These are phyloP conservation scores for Oreochromis grahami DNA, from an alignment of 2,797 vertebrate genomes.

Conservation along the genomic window DNA sequence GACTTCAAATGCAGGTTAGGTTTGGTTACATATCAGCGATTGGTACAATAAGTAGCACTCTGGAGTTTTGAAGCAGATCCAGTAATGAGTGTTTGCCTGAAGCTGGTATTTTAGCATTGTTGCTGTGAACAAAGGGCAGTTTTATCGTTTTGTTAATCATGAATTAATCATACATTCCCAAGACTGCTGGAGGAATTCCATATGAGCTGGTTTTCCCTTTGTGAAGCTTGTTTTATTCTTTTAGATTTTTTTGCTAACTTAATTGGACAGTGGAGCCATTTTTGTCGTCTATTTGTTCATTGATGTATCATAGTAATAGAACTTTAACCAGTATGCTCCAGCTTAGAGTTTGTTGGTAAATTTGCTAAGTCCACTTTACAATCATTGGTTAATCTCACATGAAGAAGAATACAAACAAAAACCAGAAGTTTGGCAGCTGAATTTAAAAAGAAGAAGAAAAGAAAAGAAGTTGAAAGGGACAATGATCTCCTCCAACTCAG, in stretches of 20 bases:
- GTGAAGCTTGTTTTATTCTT: neutral
- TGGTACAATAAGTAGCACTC: neutral
- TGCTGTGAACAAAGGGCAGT: neutral
- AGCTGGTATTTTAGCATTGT: neutral
- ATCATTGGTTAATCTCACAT: neutral
- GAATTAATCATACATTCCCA: neutral
- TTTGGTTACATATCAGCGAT: neutral
- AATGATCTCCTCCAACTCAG: neutral
- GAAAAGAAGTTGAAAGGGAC: neutral
- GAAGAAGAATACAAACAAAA: neutral
- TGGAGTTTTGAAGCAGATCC: neutral
- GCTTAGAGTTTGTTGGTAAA: neutral
- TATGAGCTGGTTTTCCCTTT: neutral
- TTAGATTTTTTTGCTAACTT: neutral
- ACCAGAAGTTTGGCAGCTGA: neutral
- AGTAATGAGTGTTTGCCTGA: neutral
- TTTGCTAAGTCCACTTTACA: neutral
- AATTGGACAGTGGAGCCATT: rapidly evolving
- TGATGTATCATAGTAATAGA: neutral
- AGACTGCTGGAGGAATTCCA: neutral
- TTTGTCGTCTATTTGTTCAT: neutral
- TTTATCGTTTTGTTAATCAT: neutral
- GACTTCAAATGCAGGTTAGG: neutral
- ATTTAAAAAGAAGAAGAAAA: neutral
- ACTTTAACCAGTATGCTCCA: no score